phyloP scores from a whole-genome alignment of 2,113 vertebrate genomes.

The Caracal caracal region DNA sequence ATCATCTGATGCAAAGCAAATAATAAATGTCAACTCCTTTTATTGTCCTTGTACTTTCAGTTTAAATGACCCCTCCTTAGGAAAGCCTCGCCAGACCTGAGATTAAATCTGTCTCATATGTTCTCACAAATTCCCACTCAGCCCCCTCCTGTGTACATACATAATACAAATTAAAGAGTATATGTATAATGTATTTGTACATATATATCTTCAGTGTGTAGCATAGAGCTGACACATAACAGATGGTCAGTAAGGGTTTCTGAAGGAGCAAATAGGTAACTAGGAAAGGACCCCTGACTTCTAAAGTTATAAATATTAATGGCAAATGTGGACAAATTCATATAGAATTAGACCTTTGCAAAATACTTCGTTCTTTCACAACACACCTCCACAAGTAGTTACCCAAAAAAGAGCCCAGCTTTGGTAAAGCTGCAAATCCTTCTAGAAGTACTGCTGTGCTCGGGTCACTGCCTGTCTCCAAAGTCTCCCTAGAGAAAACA shows the following conservation, averaged over 20 bases:
- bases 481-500: neutral
- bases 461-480: neutral
- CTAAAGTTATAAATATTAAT: neutral
- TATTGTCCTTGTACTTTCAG: neutral
- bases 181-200: neutral
- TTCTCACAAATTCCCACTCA: neutral
- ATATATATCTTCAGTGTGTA: neutral
- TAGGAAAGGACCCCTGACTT: neutral
- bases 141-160: neutral
- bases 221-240: neutral
- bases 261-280: neutral
- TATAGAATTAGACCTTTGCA: neutral
- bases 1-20: rapidly evolving
- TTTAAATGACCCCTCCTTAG: neutral
- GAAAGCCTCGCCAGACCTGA: neutral
- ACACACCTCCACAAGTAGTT: neutral
- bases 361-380: neutral
- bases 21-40: neutral
- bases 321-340: neutral
- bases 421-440: neutral
- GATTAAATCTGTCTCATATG: neutral
- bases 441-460: neutral
- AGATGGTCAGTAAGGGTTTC: neutral
- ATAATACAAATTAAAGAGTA: neutral
- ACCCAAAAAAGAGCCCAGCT: neutral